These are phyloP conservation scores for Enteromius fasciolatus DNA, from an alignment of 2,797 vertebrate species.

Conservation along the genomic window DNA sequence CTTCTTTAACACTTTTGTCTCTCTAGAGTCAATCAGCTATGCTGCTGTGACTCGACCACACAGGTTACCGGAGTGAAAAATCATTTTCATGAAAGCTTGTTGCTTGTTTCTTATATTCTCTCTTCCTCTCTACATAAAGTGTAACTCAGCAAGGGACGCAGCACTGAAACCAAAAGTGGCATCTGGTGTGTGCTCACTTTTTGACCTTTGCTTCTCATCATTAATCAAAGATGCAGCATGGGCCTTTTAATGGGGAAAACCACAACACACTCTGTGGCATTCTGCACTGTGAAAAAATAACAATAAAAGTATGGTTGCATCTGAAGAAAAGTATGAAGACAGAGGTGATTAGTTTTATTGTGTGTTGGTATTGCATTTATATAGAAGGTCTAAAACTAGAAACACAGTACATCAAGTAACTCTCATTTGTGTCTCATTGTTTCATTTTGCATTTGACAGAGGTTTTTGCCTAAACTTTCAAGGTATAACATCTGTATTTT, in stretches of 20 bases:
- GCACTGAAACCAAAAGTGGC: constrained; percentile 38
- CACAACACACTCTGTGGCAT: constrained; percentile 10
- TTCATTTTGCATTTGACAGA: neutral
- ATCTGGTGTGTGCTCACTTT: constrained; percentile 55
- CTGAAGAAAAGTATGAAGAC: neutral
- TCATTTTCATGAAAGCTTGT: constrained; percentile 16
- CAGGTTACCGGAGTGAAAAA: constrained; percentile 18
- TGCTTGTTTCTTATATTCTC: constrained; percentile 27
- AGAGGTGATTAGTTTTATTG: neutral
- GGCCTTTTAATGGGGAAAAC: constrained; percentile 37
- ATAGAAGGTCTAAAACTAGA: neutral
- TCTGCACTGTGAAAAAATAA: constrained; percentile 6
- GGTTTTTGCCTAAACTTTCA: neutral
- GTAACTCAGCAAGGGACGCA: constrained; percentile 22
- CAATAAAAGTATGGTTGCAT: neutral
- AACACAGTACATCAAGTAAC: neutral
- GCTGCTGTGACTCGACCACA: constrained; percentile 16
- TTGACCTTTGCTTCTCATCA: constrained; percentile 48
- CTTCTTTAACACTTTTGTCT: neutral
- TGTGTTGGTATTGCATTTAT: neutral
- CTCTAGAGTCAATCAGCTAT: constrained; percentile 6
- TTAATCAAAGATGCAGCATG: constrained; percentile 52
- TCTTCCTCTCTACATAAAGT: constrained; percentile 14
- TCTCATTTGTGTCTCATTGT: neutral
- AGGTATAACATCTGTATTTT: neutral